Evolutionary conservation across 2,888 invertebrate genomes (phyloP).

Genomic region (Cantharis flavilabris): DNA sequence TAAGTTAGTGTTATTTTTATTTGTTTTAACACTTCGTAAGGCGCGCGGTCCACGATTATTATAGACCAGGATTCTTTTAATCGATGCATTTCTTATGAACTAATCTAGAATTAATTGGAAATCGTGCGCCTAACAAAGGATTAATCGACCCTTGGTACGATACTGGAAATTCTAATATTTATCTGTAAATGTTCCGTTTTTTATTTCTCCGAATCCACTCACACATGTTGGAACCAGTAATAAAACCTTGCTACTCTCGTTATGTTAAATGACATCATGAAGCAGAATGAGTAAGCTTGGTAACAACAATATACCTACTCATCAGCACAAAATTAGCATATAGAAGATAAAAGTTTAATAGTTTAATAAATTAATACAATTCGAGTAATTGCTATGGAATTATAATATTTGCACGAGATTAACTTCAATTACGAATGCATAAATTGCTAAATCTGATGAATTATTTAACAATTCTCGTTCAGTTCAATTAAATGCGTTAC

Average conservation of each 20-base stretch:
- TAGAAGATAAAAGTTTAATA: not conserved
- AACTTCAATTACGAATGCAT: not conserved
- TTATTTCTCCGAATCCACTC: slow-evolving; percentile 22
- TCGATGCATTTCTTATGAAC: too few species aligned
- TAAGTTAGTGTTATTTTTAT: too few species aligned
- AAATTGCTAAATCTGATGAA: not conserved
- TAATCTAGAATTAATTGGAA: too few species aligned
- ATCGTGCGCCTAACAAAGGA: too few species aligned
- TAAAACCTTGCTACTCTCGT: slow-evolving; percentile 17
- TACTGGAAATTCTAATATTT: not conserved
- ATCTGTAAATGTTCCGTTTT: slow-evolving; percentile 5
- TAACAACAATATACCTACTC: not conserved
- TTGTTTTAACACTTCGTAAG: too few species aligned
- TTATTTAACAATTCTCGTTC: not conserved
- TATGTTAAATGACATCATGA: slow-evolving; percentile 25
- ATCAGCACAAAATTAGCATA: slow-evolving; percentile 1
- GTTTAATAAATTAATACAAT: not conserved
- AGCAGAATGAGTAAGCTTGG: slow-evolving; percentile 19
- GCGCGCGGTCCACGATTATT: too few species aligned
- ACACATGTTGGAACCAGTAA: slow-evolving; percentile 22
- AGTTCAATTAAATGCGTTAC: not conserved
- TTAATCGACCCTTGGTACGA: not conserved
- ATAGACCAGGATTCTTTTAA: too few species aligned
- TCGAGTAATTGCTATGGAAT: not conserved
- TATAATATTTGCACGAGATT: not conserved